These are phyloP conservation scores for Mormyrus proboscirostris DNA, from an alignment of 2,797 vertebrate genomes.

Conservation along the genomic window DNA sequence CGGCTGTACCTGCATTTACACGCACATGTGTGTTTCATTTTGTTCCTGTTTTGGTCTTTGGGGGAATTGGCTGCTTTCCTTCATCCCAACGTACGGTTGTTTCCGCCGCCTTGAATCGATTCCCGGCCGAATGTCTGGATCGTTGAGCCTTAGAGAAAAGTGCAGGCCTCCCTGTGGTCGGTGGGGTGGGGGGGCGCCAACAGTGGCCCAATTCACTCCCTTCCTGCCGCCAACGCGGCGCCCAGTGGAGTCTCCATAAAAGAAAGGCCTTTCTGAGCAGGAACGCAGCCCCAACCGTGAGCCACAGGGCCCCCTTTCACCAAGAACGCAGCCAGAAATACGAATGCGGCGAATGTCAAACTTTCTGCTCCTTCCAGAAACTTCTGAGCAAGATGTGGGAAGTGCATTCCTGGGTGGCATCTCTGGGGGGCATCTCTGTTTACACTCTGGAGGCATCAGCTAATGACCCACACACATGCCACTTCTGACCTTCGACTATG, in stretches of 20 bases:
- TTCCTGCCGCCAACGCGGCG: neutral
- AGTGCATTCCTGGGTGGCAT: neutral
- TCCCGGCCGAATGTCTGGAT: neutral
- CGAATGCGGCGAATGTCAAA: neutral
- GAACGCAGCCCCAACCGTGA: neutral
- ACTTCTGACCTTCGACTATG: constrained; percentile 7
- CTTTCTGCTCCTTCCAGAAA: neutral
- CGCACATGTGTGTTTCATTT: neutral
- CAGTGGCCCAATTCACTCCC: neutral
- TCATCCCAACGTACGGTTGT: neutral
- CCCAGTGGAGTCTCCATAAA: neutral
- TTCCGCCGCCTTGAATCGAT: neutral
- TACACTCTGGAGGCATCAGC: neutral
- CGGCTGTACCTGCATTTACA: neutral
- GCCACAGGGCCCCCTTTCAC: neutral
- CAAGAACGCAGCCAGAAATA: neutral
- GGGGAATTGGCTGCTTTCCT: neutral
- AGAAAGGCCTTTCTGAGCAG: neutral
- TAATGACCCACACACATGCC: neutral
- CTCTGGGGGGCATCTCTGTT: neutral
- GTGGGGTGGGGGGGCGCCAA: neutral
- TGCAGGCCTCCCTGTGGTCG: neutral
- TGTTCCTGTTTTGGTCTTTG: neutral
- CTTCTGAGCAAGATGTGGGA: neutral
- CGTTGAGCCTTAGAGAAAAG: neutral